Conservation (phyloP, 2,113 vertebrate genomes). For the Hemibagrus wyckioides region DNA sequence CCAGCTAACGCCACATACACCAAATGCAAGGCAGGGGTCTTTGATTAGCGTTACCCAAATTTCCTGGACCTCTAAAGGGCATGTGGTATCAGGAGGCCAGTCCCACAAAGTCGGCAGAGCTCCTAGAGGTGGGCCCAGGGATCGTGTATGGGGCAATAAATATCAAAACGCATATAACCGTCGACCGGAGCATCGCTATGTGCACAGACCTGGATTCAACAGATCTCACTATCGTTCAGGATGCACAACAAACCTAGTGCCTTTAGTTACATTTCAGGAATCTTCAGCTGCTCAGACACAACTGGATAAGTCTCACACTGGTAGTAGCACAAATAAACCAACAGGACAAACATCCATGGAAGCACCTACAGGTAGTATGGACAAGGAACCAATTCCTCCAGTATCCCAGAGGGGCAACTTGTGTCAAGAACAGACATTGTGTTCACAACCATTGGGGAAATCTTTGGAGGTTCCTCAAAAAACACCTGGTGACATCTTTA, state of each 20-base stretch:
- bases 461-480: constrained; percentile 4
- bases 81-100: constrained; percentile 84
- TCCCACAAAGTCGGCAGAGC: constrained; percentile 51
- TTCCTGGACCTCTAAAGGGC: constrained; percentile 89
- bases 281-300: background rate
- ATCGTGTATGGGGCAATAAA: constrained; percentile 76
- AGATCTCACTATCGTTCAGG: constrained; percentile 27
- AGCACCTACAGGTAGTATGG: background rate
- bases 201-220: constrained; percentile 69
- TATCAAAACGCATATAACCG: constrained; percentile 86
- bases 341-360: background rate
- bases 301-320: background rate
- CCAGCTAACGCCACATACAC: constrained; percentile 26
- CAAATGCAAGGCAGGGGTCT: constrained; percentile 30
- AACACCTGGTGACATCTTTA: background rate
- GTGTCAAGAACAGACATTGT: background rate
- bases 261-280: constrained; percentile 15
- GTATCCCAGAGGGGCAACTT: background rate
- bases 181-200: constrained; percentile 81
- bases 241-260: background rate
- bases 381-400: background rate
- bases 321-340: background rate
- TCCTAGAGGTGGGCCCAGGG: constrained; percentile 65
- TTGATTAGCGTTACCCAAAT: constrained; percentile 75
- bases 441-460: background rate